Evolutionary conservation across 2,797 vertebrate genomes (phyloP), one percentile per base, ranked within the genome.

Genomic region (Manis crassicaudata): DNA sequence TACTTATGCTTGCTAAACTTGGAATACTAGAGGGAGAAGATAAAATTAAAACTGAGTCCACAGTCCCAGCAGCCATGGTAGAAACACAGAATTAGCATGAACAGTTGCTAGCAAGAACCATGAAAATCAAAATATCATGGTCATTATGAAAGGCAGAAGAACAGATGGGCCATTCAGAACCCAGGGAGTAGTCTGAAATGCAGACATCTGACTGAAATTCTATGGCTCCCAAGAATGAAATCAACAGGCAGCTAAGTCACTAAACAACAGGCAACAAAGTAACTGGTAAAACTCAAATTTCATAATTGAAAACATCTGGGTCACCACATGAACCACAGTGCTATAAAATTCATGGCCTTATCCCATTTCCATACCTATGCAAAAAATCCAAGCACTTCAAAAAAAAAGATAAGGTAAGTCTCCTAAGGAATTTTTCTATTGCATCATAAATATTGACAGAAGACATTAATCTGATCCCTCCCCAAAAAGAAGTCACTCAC

Each of bases 231-330:
- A 35, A 75, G 43, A 70, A 75, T 37, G 9, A 96, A 96, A 91
- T 80, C n/a, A 81, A 92, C 6, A 72, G 43, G 50, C 5, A 54
- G 56, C n/a, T 17, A 93, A 83, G 54, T 50, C 72, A 63, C n/a
- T 68, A 73, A 88, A 67, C 35, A 73, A 29, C 5, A 32, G 10
- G 25, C 18, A 76, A 13, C 54, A 11, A 91, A 75, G 14, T 72
- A 73, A 43, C 16, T 60, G 37, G n/a, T 50, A 96, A 92, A 92
- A 40, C 10, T 84, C 52, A 60, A 9, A 80, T 60, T 94, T 92
- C 72, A 80, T 56, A 76, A 62, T 35, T 50, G 17, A 72, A 81
- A 67, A 37, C 43, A 83, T 52, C 17, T 40, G 14, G 13, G 23
- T 70, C 54, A 76, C 20, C 12, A 23, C 23, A 62, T 43, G 56